Evolutionary conservation across 2,888 invertebrate genomes (phyloP), one percentile per base, ranked within the genome.

Genomic region (Abrostola triplasia): DNA sequence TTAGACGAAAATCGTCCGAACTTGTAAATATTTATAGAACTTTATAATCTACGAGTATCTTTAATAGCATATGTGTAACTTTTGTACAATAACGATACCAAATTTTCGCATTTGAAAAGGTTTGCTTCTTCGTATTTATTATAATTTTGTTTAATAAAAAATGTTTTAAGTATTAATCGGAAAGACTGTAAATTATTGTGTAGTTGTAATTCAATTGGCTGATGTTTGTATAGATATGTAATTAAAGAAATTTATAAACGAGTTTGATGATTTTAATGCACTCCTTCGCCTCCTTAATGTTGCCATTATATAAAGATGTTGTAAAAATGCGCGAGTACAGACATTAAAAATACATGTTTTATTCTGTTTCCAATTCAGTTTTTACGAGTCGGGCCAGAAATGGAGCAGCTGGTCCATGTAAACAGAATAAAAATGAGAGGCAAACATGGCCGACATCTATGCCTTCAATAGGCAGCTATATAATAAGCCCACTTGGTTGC

Each of bases 11-110:
- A 84, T 89, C 87, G 90, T 90, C 89, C 84, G 71, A 87, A 84
- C 78, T 85, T 92, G 92, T 93, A 93, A 87, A 93, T 93, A 93
- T 70, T 79, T 70, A 85, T 88, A 90, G 86, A 88, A 83, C 82
- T 85, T 86, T 88, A 85, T 90, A 86, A 84, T 76, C 82, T 82
- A 67, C 64, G 62, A 75, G 76, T 75, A 86, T 85, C 84, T 86
- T 87, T 87, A 80, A 84, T 81, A 80, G 72, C 59, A 63, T 79
- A 77, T 73, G 82, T 88, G 85, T 92, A 92, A 92, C 90, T 93
- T 93, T 94, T 94, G 93, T 94, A 94, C 93, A 93, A 93, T 92
- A 91, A 88, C 85, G 92, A 93, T 93, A 94, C 94, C 94, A 94
- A 94, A 94, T 92, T 92, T 88, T 89, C 87, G 92, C 92, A 92